These are phyloP conservation scores for Catocala nupta DNA, from an alignment of 2,888 invertebrate species.

Conservation along the genomic window DNA sequence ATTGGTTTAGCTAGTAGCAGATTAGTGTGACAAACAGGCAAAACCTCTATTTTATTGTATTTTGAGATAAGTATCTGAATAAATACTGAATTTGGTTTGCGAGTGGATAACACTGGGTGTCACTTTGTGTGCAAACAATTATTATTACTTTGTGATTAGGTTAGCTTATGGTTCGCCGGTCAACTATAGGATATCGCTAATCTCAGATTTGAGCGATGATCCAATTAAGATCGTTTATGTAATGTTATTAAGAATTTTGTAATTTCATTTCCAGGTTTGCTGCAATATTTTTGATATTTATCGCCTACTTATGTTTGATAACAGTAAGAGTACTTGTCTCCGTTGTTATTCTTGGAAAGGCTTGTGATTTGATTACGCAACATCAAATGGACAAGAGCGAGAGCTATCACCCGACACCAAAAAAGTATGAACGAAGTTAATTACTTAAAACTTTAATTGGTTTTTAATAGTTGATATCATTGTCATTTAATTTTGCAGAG, in stretches of 20 bases:
- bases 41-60: too few relatives aligned
- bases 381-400: slow-evolving; percentile 88
- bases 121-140: too few relatives aligned
- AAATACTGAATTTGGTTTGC: too few relatives aligned
- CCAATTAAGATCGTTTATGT: too few relatives aligned
- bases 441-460: not conserved
- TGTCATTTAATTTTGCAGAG: slow-evolving; percentile 58
- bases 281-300: slow-evolving; percentile 90
- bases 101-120: too few relatives aligned
- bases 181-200: too few relatives aligned
- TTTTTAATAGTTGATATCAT: not conserved
- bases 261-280: slow-evolving; percentile 83
- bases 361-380: slow-evolving; percentile 94
- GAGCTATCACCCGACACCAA: slow-evolving; percentile 78
- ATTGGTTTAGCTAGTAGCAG: too few relatives aligned
- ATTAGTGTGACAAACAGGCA: too few relatives aligned
- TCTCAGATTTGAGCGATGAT: too few relatives aligned
- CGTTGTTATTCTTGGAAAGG: slow-evolving; percentile 95
- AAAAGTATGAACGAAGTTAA: slow-evolving; percentile 63
- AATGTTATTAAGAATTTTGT: not conserved
- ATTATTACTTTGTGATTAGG: too few relatives aligned
- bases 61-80: too few relatives aligned
- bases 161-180: too few relatives aligned
- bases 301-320: slow-evolving; percentile 92
- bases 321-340: slow-evolving; percentile 94